These are phyloP conservation scores for Pagrus major DNA, from an alignment of 2,113 vertebrate species.

Conservation along the genomic window DNA sequence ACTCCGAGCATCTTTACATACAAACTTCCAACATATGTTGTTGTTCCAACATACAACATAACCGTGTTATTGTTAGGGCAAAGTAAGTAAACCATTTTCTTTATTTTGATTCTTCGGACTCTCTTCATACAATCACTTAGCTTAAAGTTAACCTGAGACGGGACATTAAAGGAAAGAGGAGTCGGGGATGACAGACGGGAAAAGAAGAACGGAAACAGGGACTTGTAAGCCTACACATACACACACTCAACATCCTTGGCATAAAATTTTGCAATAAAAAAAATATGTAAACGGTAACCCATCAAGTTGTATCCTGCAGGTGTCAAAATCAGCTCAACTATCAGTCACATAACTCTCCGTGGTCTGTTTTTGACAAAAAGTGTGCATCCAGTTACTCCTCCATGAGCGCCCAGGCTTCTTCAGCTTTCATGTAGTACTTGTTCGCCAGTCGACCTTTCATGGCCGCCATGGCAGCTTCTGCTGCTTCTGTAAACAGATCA, in stretches of 20 bases:
- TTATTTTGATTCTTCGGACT: constrained; percentile 27
- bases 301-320: constrained; percentile 28
- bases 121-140: constrained; percentile 33
- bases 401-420: constrained; percentile 94
- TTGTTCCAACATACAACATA: no score
- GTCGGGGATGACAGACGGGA: constrained; percentile 14
- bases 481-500: constrained; percentile 95
- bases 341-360: neutral
- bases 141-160: constrained; percentile 26
- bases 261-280: constrained; percentile 54
- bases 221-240: constrained; percentile 10
- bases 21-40: constrained; percentile 41
- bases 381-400: constrained; percentile 78
- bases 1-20: constrained; percentile 23
- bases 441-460: constrained; percentile 97
- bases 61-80: neutral
- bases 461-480: constrained; percentile 93
- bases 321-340: neutral
- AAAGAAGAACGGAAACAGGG: neutral
- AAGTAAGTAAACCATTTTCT: constrained; percentile 41
- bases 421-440: constrained; percentile 95
- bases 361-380: neutral
- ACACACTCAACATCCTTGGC: constrained; percentile 24
- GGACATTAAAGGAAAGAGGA: constrained; percentile 24
- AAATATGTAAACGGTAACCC: constrained; percentile 69